Evolutionary conservation across 2,113 vertebrate species (phyloP).

Genomic region (Aspiorhynchus laticeps): DNA sequence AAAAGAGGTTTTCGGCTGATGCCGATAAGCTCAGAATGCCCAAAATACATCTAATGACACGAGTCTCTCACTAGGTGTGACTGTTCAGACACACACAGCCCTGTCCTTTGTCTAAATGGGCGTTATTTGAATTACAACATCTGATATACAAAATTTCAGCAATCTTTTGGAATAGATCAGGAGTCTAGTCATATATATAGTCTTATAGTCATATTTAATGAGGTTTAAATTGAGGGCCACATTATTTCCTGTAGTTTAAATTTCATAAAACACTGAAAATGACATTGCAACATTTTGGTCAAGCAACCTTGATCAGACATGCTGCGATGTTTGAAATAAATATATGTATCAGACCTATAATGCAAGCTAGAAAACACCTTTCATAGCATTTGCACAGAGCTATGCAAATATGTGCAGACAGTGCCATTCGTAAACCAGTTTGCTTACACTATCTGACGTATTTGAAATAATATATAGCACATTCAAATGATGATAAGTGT

Average conservation of each 20-base stretch:
- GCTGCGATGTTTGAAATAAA: not conserved
- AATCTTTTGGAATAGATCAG: not conserved
- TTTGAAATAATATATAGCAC: not conserved
- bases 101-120: slow-evolving; percentile 7
- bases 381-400: not conserved
- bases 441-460: not conserved
- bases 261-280: not conserved
- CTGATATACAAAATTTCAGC: not conserved
- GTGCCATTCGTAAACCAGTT: not conserved
- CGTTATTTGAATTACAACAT: not conserved
- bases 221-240: not conserved
- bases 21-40: not conserved
- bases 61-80: not conserved
- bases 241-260: not conserved
- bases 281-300: not conserved
- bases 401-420: not conserved
- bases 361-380: not conserved
- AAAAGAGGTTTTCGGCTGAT: not conserved
- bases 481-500: not conserved
- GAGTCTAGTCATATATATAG: not conserved
- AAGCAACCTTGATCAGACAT: not conserved
- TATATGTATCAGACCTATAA: not conserved
- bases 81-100: slow-evolving; percentile 1
- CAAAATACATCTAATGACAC: not conserved
- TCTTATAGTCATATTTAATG: not conserved